Evolutionary conservation across 2,797 vertebrate genomes (phyloP), one percentile per base, ranked within the genome.

Genomic region (Melanotaenia nigrans): DNA sequence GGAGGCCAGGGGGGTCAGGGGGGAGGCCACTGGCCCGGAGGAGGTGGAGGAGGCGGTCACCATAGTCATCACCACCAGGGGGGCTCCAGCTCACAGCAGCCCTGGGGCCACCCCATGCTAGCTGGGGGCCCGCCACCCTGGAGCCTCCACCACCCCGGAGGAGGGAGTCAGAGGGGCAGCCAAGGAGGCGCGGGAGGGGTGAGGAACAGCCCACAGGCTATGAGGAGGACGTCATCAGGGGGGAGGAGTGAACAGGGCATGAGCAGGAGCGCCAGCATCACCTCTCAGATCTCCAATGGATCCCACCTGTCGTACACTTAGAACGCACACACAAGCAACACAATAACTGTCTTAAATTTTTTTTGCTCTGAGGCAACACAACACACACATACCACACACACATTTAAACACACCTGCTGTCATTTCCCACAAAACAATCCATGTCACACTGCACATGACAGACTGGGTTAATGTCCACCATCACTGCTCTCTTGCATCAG

Each of bases 231-330:
- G 93, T 96, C 97, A 93, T 96, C 97, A 65, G 98, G 96, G 94
- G 97, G 96, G 91, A 97, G 96, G 94, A 96, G 93, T 87, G 97
- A 99, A 91, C 97, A 97, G 95, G 97, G 96, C 93, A 98, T 99
- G 97, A 99, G 96, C 95, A 97, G 98, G 93, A 99, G 98, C 94
- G 92, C 97, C 94, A 99, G 98, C 95, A 97, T 99, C 95, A 96
- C 97, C 93, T 99, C 98, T 92, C 98, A 99, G 91, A 98, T 99
- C 94, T 99, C 97, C 94, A 99, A 98, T 81, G 97, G 97, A 91
- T 99, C 98, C 90, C 97, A 98, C 90, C 95, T 99, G 95, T 99
- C 97, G 81, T 99, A 97, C 89, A 98, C 97, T 89, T 99, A 97
- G 92, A 92, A 90, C 84, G 24, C 69, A 77, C 53, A 68, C 61